These are phyloP conservation scores for Talpa occidentalis DNA, from an alignment of 2,113 vertebrate genomes.

Conservation along the genomic window DNA sequence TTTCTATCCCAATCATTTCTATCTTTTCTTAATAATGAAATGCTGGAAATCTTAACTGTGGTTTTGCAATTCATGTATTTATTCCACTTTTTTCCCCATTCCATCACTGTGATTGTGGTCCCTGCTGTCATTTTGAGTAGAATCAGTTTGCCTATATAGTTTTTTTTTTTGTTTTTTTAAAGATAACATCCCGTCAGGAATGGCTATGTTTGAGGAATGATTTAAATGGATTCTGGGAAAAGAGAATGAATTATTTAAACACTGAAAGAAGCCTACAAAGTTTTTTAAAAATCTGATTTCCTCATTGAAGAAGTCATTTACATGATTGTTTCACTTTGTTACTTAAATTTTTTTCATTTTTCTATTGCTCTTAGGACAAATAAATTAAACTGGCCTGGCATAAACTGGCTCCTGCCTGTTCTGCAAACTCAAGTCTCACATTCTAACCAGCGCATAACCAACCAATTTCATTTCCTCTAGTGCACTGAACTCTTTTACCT, in stretches of 20 bases:
- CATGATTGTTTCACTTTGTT: background rate
- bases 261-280: background rate
- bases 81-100: background rate
- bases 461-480: background rate
- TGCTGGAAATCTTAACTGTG: background rate
- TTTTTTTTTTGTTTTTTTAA: background rate
- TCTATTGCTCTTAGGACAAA: background rate
- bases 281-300: background rate
- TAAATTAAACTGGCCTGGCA: background rate
- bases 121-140: slow-evolving; percentile 25
- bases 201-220: slow-evolving; percentile 10
- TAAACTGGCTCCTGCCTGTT: background rate
- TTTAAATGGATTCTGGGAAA: slow-evolving; percentile 13
- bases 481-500: background rate
- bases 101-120: background rate
- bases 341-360: slow-evolving; percentile 7
- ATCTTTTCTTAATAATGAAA: slow-evolving; percentile 4
- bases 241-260: slow-evolving; percentile 41
- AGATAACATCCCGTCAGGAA: background rate
- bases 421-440: background rate
- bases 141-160: background rate
- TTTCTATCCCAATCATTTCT: background rate
- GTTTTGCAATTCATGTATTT: background rate
- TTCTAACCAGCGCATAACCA: background rate
- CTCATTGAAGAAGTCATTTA: slow-evolving; percentile 11